Percentiles rank a stretch among this genome's conserved stretches.
phyloP scores from a whole-genome alignment of 2,113 vertebrate species.

The Burhinus bistriatus region DNA sequence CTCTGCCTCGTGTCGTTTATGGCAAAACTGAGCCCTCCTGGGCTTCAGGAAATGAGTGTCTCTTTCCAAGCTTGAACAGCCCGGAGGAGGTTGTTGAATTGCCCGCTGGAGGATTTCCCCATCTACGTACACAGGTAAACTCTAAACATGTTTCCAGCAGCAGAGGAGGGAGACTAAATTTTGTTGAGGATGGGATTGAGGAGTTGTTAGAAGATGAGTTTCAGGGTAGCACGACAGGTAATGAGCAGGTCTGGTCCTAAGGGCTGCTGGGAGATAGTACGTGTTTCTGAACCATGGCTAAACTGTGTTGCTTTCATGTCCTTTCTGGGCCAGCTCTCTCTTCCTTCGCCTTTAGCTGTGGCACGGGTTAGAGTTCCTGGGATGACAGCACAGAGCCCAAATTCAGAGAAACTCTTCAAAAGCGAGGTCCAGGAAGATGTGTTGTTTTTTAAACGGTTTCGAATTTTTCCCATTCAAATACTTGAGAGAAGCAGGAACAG shows the following conservation, averaged over 20 bases:
- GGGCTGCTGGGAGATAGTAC: background rate
- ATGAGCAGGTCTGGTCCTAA: background rate
- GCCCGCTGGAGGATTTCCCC: background rate
- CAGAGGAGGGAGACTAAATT: background rate
- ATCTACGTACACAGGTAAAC: rapidly evolving
- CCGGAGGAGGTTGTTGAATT: background rate
- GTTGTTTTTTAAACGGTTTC: background rate
- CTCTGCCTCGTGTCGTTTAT: background rate
- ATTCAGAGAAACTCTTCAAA: background rate
- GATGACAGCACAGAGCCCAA: background rate
- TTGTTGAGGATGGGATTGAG: background rate
- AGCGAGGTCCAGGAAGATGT: background rate
- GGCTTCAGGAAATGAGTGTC: background rate
- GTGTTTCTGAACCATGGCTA: background rate
- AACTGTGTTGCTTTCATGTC: background rate
- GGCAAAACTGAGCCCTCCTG: background rate
- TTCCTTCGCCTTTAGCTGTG: background rate
- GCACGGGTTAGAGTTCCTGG: background rate
- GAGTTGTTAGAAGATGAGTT: background rate
- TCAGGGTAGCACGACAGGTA: too few species aligned
- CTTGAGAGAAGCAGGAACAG: background rate
- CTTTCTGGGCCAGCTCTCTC: background rate
- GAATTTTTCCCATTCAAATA: background rate
- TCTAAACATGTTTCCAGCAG: background rate
- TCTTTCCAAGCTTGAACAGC: too few species aligned